These are phyloP conservation scores for Heterochromis multidens DNA, from an alignment of 2,113 vertebrate genomes.

Conservation along the genomic window DNA sequence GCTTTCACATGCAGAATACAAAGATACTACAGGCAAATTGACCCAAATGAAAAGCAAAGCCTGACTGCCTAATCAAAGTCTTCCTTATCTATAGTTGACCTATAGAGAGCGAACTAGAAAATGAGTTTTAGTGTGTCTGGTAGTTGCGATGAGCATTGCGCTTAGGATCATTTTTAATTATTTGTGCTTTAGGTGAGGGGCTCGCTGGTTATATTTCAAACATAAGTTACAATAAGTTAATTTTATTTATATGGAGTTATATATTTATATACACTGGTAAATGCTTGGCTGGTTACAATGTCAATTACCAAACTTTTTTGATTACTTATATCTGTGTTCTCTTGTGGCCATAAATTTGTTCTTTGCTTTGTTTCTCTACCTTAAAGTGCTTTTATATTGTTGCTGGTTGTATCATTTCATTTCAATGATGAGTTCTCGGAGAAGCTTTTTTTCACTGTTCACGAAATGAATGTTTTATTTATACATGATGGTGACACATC, in stretches of 20 bases:
- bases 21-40: not conserved
- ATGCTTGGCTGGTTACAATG: constrained; percentile 76
- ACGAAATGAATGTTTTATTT: constrained; percentile 35
- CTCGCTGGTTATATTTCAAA: constrained; percentile 13
- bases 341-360: constrained; percentile 50
- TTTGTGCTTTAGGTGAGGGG: constrained; percentile 41
- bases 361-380: constrained; percentile 3
- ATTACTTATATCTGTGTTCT: constrained; percentile 54
- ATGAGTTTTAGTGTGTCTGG: not conserved
- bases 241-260: constrained; percentile 52
- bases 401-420: not conserved
- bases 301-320: constrained; percentile 61
- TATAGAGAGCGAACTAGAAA: not conserved
- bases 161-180: not conserved
- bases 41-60: constrained; percentile 15
- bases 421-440: not conserved
- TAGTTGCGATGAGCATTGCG: not conserved
- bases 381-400: constrained; percentile 42
- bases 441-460: not conserved
- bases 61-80: not conserved
- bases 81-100: constrained; percentile 26
- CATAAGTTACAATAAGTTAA: constrained; percentile 20
- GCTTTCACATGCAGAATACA: not conserved
- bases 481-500: constrained; percentile 1
- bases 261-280: constrained; percentile 70